Conservation (phyloP, 2,797 vertebrate genomes). For the Salarias fasciatus region DNA sequence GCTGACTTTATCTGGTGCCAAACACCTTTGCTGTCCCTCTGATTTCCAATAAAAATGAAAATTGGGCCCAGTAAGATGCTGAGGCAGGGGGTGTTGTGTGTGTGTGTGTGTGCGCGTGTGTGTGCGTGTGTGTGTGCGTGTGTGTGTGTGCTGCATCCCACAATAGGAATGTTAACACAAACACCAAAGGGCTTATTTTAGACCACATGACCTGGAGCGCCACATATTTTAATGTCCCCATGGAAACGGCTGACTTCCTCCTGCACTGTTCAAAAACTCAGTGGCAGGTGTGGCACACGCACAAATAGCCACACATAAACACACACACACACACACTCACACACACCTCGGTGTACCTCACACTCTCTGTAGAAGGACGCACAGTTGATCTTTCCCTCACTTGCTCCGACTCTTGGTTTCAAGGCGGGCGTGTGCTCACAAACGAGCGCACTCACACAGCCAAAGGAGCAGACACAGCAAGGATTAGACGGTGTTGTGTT, state of each 20-base stretch:
- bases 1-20: slow-evolving; percentile 79
- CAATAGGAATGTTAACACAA: slow-evolving; percentile 76
- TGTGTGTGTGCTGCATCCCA: slow-evolving; percentile 29
- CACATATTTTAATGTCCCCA: slow-evolving; percentile 78
- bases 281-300: slow-evolving; percentile 61
- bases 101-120: too few species aligned
- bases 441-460: slow-evolving; percentile 40
- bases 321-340: slow-evolving; percentile 14
- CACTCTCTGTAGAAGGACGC: slow-evolving; percentile 9
- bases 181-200: slow-evolving; percentile 77
- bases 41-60: slow-evolving; percentile 82
- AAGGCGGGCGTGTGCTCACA: slow-evolving; percentile 29
- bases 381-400: slow-evolving; percentile 33
- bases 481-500: slow-evolving; percentile 55
- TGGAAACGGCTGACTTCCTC: slow-evolving; percentile 74
- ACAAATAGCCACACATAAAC: slow-evolving; percentile 14
- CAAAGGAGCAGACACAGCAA: slow-evolving; percentile 55
- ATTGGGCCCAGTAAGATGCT: slow-evolving; percentile 68
- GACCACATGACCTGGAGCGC: slow-evolving; percentile 65
- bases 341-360: slow-evolving; percentile 18
- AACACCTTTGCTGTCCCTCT: slow-evolving; percentile 82
- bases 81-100: slow-evolving; percentile 32
- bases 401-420: slow-evolving; percentile 19
- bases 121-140: too few species aligned
- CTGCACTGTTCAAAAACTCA: slow-evolving; percentile 49